Conservation (phyloP, 2,113 vertebrate species). For the Castor canadensis region DNA sequence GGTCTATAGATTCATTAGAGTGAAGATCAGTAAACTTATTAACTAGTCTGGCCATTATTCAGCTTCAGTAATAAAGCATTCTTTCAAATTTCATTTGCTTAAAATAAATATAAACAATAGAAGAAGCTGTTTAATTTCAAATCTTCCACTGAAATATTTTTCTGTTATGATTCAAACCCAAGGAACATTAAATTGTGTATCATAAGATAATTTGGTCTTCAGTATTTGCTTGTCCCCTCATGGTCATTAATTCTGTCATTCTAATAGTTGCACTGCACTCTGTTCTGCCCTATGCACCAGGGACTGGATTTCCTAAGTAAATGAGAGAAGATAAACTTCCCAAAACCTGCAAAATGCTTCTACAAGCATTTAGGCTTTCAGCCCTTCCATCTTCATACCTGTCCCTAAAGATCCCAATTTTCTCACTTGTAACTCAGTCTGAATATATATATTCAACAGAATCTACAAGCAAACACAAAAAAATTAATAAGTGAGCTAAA, state of each 20-base stretch:
- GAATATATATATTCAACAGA: not conserved
- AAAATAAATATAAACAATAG: conserved; percentile 49
- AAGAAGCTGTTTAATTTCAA: conserved; percentile 48
- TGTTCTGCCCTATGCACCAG: fast-evolving
- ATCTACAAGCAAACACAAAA: not conserved
- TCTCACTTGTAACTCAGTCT: not conserved
- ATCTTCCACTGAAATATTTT: conserved; percentile 18
- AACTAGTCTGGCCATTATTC: not conserved
- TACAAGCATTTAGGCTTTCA: fast-evolving
- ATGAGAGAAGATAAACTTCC: not conserved
- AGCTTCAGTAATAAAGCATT: conserved; percentile 33
- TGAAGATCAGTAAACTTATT: not conserved
- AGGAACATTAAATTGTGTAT: not conserved
- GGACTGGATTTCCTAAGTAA: not conserved
- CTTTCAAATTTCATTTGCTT: conserved; percentile 59
- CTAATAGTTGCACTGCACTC: not conserved
- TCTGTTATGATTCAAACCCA: conserved; percentile 41
- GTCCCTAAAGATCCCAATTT: fast-evolving
- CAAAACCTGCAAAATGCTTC: not conserved
- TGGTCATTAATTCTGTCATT: not conserved
- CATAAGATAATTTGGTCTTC: conserved; percentile 7
- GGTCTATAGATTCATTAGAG: not conserved
- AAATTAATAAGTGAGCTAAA: not conserved
- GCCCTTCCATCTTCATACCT: fast-evolving
- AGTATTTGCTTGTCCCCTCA: not conserved